Percentiles rank a stretch among this genome's conserved stretches.
Evolutionary conservation across 2,113 vertebrate species (phyloP).

Genomic region (Prietella phreatophila): DNA sequence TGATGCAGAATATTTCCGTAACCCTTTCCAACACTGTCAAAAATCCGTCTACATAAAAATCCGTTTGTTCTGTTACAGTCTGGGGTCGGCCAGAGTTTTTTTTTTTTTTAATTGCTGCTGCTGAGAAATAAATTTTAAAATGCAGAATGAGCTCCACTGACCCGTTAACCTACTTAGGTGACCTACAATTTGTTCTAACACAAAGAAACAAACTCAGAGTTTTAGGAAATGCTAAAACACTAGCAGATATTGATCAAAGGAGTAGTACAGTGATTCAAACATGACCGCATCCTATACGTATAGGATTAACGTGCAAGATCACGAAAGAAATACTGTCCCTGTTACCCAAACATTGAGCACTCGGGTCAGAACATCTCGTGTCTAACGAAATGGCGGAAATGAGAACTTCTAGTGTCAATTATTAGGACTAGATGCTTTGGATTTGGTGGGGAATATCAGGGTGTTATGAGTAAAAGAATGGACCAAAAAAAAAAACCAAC

Average conservation of each 20-base stretch:
- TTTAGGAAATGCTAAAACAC: background rate
- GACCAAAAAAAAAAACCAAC: background rate
- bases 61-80: background rate
- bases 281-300: background rate
- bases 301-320: background rate
- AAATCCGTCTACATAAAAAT: background rate
- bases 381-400: background rate
- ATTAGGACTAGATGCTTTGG: background rate
- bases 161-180: background rate
- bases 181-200: background rate
- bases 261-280: background rate
- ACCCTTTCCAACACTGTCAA: background rate
- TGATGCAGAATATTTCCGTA: no score
- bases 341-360: background rate
- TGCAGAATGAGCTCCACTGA: background rate
- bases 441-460: background rate
- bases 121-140: background rate
- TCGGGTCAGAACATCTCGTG: no score
- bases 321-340: background rate
- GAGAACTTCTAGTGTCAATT: background rate
- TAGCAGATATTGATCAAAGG: background rate
- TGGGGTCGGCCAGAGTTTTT: background rate
- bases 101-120: background rate
- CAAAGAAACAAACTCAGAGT: background rate
- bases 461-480: background rate